These are phyloP conservation scores for Nothobranchius kuhntae DNA, from an alignment of 2,113 vertebrate species.

Conservation along the genomic window DNA sequence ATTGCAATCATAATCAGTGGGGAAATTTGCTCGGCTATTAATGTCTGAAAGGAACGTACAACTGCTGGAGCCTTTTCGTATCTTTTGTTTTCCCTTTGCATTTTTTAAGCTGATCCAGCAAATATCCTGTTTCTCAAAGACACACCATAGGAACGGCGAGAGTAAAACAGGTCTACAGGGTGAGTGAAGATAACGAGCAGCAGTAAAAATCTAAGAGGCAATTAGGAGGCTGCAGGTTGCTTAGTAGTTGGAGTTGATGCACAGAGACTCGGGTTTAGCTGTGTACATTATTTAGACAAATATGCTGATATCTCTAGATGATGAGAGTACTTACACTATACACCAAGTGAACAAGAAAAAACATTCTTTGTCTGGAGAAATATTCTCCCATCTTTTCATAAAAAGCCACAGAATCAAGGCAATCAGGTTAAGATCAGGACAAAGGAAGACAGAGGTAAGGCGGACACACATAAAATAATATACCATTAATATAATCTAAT, in stretches of 20 bases:
- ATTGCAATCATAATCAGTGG: conserved; percentile 39
- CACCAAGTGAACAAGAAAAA: too few species aligned
- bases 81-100: not conserved
- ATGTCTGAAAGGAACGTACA: conserved; percentile 19
- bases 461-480: too few species aligned
- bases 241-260: conserved; percentile 18
- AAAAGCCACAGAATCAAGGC: too few species aligned
- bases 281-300: not conserved
- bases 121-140: not conserved
- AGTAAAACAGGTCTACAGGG: not conserved
- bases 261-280: not conserved
- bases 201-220: conserved; percentile 16
- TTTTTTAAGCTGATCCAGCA: not conserved
- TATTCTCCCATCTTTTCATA: too few species aligned
- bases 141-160: not conserved
- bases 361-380: too few species aligned
- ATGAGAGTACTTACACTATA: too few species aligned
- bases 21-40: conserved; percentile 29
- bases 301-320: too few species aligned
- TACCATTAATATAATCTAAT: too few species aligned
- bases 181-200: conserved; percentile 21
- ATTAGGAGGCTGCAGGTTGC: conserved; percentile 33
- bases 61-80: conserved; percentile 32
- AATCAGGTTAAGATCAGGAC: too few species aligned
- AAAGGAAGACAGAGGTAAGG: too few species aligned